Conservation (phyloP, 2,113 vertebrate genomes). For the Nasalis larvatus region DNA sequence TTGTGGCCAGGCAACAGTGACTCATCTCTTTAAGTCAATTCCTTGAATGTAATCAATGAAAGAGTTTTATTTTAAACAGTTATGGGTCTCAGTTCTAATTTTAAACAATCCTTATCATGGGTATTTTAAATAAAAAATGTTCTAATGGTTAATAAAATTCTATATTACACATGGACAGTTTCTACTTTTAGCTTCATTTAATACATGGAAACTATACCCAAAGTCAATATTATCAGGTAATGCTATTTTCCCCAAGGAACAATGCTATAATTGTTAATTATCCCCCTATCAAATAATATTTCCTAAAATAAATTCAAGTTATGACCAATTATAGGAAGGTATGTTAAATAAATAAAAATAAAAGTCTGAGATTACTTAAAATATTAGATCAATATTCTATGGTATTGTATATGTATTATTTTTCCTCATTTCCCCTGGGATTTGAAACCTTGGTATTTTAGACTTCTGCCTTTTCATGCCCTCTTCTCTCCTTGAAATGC, state of each 20-base stretch:
- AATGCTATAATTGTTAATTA: neutral
- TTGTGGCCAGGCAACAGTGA: neutral
- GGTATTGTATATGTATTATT: no score
- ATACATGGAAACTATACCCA: neutral
- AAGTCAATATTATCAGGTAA: neutral
- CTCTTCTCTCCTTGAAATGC: neutral
- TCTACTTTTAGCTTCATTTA: neutral
- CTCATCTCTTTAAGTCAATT: neutral
- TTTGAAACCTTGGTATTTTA: neutral
- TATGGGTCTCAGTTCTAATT: neutral
- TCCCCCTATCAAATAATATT: neutral
- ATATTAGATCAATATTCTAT: neutral
- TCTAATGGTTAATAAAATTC: neutral
- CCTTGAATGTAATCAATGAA: neutral
- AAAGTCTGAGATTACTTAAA: neutral
- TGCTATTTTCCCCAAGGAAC: neutral
- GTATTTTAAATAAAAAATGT: neutral
- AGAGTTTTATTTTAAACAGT: neutral
- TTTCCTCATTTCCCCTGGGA: no score
- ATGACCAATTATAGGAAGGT: neutral
- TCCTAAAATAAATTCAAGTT: neutral
- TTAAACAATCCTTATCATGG: neutral
- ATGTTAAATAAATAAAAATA: neutral
- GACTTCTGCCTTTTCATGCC: neutral
- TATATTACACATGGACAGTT: neutral